phyloP scores from a whole-genome alignment of 2,797 vertebrate species.

The Centroberyx gerrardi region DNA sequence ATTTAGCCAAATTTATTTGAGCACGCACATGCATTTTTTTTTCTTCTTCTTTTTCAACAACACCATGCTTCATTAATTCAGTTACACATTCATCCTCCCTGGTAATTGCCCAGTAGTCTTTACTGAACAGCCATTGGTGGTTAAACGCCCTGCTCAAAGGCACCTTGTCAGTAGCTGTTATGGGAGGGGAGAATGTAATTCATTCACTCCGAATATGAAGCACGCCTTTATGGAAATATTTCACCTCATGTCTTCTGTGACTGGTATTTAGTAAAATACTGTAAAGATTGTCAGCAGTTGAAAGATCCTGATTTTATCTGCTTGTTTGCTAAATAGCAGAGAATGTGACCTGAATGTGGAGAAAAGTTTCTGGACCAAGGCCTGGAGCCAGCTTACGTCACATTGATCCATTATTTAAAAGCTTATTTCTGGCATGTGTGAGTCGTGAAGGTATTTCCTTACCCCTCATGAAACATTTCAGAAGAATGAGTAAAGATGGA shows the following conservation, averaged over 20 bases:
- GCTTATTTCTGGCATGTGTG: slow-evolving; percentile 45
- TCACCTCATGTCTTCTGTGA: not conserved
- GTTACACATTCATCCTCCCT: too few relatives aligned
- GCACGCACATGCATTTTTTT: too few relatives aligned
- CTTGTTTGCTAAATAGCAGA: slow-evolving; percentile 35
- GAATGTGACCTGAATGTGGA: slow-evolving; percentile 66
- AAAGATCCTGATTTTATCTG: slow-evolving; percentile 31
- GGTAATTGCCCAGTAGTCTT: too few relatives aligned
- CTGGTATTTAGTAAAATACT: not conserved
- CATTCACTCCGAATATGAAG: not conserved
- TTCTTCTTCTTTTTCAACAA: too few relatives aligned
- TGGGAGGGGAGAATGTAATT: not conserved
- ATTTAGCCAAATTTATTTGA: too few relatives aligned
- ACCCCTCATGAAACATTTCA: slow-evolving; percentile 22
- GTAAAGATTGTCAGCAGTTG: not conserved
- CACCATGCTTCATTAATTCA: too few relatives aligned
- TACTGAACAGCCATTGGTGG: not conserved
- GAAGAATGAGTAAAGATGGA: slow-evolving; percentile 10
- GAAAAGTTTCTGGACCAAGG: slow-evolving; percentile 52
- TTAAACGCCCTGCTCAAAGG: not conserved
- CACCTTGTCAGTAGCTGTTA: not conserved
- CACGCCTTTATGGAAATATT: not conserved
- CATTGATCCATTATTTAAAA: slow-evolving; percentile 73
- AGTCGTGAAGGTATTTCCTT: slow-evolving; percentile 45
- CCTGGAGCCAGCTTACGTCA: slow-evolving; percentile 63